A percentile compares a stretch with the other conserved stretches of the same genome.
phyloP scores from a whole-genome alignment of 2,113 vertebrate species.

The Marcusenius ussheri region DNA sequence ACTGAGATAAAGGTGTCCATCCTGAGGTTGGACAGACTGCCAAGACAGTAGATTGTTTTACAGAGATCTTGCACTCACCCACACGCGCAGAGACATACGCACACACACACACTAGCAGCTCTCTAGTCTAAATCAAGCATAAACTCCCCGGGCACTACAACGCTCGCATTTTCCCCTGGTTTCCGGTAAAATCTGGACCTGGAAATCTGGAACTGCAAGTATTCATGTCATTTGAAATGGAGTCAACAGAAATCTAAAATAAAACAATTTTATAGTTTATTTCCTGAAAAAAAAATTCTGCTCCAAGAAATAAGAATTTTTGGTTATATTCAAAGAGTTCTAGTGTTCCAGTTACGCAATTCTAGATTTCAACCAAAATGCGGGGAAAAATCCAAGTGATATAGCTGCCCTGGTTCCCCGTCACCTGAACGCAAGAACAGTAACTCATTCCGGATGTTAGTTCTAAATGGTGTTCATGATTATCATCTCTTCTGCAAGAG shows the following conservation, averaged over 20 bases:
- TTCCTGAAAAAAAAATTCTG: neutral
- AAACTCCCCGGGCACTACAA: conserved; percentile 36
- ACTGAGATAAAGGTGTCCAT: conserved; percentile 52
- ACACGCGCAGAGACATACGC: conserved; percentile 29
- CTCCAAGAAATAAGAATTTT: neutral
- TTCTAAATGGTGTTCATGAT: conserved; percentile 50
- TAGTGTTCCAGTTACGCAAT: neutral
- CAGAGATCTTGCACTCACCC: conserved; percentile 27
- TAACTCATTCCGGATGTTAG: conserved; percentile 51
- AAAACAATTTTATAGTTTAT: neutral
- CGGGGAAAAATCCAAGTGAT: neutral
- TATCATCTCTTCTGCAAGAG: conserved; percentile 57
- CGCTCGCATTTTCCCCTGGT: neutral
- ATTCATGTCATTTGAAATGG: neutral
- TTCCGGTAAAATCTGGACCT: neutral
- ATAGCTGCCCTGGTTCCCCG: neutral
- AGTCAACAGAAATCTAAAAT: neutral
- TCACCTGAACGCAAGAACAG: conserved; percentile 62
- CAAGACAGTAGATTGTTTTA: conserved; percentile 31
- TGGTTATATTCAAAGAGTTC: neutral
- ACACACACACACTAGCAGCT: conserved; percentile 49
- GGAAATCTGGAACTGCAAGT: neutral
- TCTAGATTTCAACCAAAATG: neutral
- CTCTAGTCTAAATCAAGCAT: conserved; percentile 52
- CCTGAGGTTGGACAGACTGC: conserved; percentile 39